Evolutionary conservation across 2,888 invertebrate species (phyloP).

Genomic region (Plebejus anna): DNA sequence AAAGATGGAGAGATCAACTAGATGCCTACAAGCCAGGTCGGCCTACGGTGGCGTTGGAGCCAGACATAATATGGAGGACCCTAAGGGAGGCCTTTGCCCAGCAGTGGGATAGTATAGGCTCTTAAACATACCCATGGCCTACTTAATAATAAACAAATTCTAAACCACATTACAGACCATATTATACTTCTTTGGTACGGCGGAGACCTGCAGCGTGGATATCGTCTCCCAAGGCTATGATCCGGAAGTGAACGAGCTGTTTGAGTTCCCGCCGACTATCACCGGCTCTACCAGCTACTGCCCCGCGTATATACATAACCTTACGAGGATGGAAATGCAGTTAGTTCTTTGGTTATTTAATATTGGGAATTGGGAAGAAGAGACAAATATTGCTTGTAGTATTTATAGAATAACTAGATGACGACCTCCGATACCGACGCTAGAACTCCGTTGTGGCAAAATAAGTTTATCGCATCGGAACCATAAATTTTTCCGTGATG

Average conservation of each 20-base stretch:
- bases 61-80: no score
- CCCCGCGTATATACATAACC: slow-evolving; percentile 65
- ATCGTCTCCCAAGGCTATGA: slow-evolving; percentile 68
- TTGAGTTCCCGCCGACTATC: slow-evolving; percentile 68
- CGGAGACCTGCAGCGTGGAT: slow-evolving; percentile 63
- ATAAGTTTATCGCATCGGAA: not conserved
- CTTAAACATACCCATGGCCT: not conserved
- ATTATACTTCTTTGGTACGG: slow-evolving; percentile 60
- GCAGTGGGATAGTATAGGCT: no score
- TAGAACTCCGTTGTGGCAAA: no score
- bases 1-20: no score
- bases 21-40: no score
- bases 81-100: no score
- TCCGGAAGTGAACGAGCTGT: slow-evolving; percentile 60
- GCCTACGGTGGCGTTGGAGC: no score
- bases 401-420: not conserved
- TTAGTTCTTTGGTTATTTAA: slow-evolving; percentile 40
- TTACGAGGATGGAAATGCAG: slow-evolving; percentile 72
- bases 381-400: not conserved
- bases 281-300: slow-evolving; percentile 68
- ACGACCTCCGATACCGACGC: not conserved
- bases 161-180: slow-evolving; percentile 47
- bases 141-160: not conserved
- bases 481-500: not conserved
- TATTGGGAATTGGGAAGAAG: not conserved